phyloP scores from a whole-genome alignment of 2,797 vertebrate genomes.

The Esox masquinongy region DNA sequence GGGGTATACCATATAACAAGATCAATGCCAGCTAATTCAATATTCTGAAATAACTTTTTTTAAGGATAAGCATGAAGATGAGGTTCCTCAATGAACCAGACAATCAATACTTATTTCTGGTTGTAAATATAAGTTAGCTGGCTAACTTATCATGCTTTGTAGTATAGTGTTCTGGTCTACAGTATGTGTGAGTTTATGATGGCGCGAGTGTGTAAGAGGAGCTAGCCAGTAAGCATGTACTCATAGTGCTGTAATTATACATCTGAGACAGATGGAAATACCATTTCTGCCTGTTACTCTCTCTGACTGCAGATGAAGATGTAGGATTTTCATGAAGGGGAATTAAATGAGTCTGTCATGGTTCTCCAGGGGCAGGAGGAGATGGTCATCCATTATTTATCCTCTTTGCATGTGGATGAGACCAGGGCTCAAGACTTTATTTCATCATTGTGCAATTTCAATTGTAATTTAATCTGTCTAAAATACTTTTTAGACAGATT shows the following conservation, averaged over 20 bases:
- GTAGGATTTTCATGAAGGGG: conserved; percentile 51
- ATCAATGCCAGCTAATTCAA: too few species aligned
- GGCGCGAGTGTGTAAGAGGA: conserved; percentile 1
- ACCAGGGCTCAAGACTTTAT: not conserved
- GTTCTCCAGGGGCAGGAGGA: conserved; percentile 41
- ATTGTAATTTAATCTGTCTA: too few species aligned
- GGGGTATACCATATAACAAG: too few species aligned
- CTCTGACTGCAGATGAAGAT: conserved; percentile 52
- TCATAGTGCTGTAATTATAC: conserved; percentile 58
- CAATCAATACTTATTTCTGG: too few species aligned
- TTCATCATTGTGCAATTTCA: too few species aligned
- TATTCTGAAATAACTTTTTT: too few species aligned
- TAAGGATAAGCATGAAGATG: too few species aligned
- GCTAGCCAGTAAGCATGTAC: conserved; percentile 29
- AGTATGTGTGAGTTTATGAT: conserved; percentile 1
- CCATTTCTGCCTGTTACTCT: conserved; percentile 37
- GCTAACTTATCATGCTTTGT: too few species aligned
- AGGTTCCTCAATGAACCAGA: too few species aligned
- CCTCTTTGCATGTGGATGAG: conserved; percentile 4
- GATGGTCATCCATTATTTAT: conserved; percentile 57
- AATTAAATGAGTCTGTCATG: conserved; percentile 58
- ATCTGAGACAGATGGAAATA: conserved; percentile 57
- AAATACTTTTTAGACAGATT: too few species aligned
- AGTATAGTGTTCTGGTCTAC: not conserved
- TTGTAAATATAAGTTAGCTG: too few species aligned